Base-by-base conservation (phyloP, 1,140 invertebrate genomes). In the Mya arenaria region DNA sequence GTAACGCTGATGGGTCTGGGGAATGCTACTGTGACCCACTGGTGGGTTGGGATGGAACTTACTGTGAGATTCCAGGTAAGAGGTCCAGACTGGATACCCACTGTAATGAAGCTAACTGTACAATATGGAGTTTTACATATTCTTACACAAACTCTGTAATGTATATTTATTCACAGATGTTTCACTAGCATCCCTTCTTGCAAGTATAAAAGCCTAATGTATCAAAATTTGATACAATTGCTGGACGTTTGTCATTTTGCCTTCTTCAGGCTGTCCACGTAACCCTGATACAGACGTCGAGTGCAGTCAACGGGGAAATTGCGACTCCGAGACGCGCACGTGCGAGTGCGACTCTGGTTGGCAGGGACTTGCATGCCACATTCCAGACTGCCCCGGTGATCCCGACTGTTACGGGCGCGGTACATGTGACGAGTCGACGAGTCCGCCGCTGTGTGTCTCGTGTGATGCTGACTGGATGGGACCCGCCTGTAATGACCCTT, bases 271-370 rank as follows among this genome's bases (percentile, higher is more conserved):
- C 28, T 90, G 89, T 84, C 89, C 89, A 69, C 65, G 88, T 82
- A 60, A 89, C 65, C 86, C 86, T 30, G 58, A 52, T 0, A 88
- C 85, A 15, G n/a, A 83, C 23, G 32, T 68, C 8, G 88, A 90
- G 44, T 90, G 89, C 73, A 86, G 85, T 58, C 65, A 73, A 17
- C 89, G 86, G 69, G 89, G 89, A 34, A 84, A 86, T 58, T 90
- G 89, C 80, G 87, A 90, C 48, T 87, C 85, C 75, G 74, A 73
- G 44, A 74, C 79, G 41, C 85, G 86, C 60, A 65, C 58, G 6
- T 90, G 89, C 69, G 87, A 84, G n/a, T 90, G 89, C 84, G 55
- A 85, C 23, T 82, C 86, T 10, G 89, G 88, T 28, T 90, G 89
- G 89, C 84, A 79, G 30, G 85, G 82, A 30, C 82, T 89, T n/a